These are phyloP conservation scores for Leptopilina syphax DNA, from an alignment of 2,888 invertebrate species.

Conservation along the genomic window DNA sequence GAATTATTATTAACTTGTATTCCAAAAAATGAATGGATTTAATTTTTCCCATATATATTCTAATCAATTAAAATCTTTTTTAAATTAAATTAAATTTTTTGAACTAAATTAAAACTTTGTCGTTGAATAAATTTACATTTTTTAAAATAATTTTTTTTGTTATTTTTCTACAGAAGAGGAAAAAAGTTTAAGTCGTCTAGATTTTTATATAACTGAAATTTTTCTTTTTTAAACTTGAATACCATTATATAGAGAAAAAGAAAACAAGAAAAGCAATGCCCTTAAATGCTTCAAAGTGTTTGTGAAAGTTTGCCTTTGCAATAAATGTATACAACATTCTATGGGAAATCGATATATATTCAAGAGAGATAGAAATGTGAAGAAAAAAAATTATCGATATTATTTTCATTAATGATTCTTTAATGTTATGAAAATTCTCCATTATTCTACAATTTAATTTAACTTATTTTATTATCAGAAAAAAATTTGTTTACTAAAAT, in stretches of 20 bases:
- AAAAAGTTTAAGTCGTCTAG: neutral
- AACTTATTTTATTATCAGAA: neutral
- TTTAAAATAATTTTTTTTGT: too few species aligned
- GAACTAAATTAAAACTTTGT: too few species aligned
- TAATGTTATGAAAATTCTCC: neutral
- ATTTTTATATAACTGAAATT: neutral
- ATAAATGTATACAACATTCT: constrained; percentile 12
- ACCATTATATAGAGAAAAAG: neutral
- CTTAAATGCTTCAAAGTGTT: constrained; percentile 22
- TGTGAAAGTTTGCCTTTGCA: constrained; percentile 9
- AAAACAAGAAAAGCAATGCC: constrained; percentile 7
- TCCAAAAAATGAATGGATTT: too few species aligned
- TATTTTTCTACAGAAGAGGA: too few species aligned
- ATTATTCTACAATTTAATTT: neutral
- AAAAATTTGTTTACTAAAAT: too few species aligned
- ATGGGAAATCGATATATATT: neutral
- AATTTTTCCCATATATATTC: too few species aligned
- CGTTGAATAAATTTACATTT: too few species aligned
- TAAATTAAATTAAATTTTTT: too few species aligned
- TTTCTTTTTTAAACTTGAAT: neutral
- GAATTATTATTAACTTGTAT: too few species aligned
- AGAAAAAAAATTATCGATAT: neutral
- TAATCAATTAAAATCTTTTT: too few species aligned
- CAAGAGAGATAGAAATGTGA: neutral
- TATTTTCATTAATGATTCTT: neutral